Evolutionary conservation across 2,888 invertebrate species (phyloP), one percentile per base, ranked within the genome.

Genomic region (Sphaerophoria rueppellii): DNA sequence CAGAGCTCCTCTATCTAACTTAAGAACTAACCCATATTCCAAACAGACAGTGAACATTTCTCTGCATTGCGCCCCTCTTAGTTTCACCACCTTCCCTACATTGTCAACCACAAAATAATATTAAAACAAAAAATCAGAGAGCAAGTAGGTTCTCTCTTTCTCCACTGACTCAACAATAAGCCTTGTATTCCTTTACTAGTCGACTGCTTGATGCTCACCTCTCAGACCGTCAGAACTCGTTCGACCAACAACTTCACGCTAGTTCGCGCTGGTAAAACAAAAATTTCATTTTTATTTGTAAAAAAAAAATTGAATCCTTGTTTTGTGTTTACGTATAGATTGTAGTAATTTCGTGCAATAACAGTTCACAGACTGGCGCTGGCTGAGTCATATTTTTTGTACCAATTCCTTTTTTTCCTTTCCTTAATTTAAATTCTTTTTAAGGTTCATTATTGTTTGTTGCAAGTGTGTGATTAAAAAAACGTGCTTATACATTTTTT

Each of bases 191-290:
- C 16, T 74, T 32, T 58, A 40, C 63, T 61, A 83, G 48, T 48
- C 6, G 61, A 63, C 57, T 82, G 65, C 78, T 65, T 16, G 76
- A 72, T 60, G 75, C 75, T 80, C 52, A 76, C 11, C 67, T 80
- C 80, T 83, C 83, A 83, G 83, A 83, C 61, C 83, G 83, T 83
- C 71, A 80, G 80, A 83, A 80, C 71, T 76, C 79, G 79, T 80
- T 76, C 80, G 75, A 83, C 83, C 75, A 79, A 60, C 52, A 83
- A 76, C 83, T 83, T 80, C 83, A 76, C 80, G 75, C 48, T 61
- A 50, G 24, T 77, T 71, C 80, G 72, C 79, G 70, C 24, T 81
- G 67, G 48, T 43, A 70, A 82, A 65, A 73, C 58, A 24, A 24
- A 79, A 79, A 82, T 48, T 82, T 78, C 57, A 74, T 77, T 77